Conservation (phyloP, 2,113 vertebrate genomes). For the Poeciliopsis turrubarensis region DNA sequence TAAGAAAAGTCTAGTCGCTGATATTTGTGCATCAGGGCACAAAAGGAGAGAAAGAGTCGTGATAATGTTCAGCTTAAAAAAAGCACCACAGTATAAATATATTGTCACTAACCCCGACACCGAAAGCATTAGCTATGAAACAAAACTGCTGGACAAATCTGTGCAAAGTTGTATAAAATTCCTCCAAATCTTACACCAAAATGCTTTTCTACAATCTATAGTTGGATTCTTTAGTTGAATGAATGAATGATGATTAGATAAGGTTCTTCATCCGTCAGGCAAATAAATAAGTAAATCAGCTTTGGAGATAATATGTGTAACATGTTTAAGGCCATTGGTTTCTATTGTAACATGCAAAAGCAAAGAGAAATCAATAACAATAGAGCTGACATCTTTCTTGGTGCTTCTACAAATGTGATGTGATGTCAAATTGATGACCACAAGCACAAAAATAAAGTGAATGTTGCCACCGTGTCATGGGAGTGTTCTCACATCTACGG, state of each 20-base stretch:
- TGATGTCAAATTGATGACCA: slow-evolving; percentile 15
- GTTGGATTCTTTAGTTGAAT: slow-evolving; percentile 42
- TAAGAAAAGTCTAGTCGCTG: slow-evolving; percentile 45
- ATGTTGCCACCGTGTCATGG: slow-evolving; percentile 36
- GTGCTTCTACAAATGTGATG: background rate
- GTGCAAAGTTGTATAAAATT: slow-evolving; percentile 71
- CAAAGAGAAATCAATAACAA: slow-evolving; percentile 34
- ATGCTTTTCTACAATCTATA: slow-evolving; percentile 32
- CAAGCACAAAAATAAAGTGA: slow-evolving; percentile 25
- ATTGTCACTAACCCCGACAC: slow-evolving; percentile 43
- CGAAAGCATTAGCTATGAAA: slow-evolving; percentile 48
- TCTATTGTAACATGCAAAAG: slow-evolving; percentile 64
- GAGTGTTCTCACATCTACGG: slow-evolving; percentile 29
- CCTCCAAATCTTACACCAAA: slow-evolving; percentile 24
- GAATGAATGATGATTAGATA: slow-evolving; percentile 24
- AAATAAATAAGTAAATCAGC: slow-evolving; percentile 37
- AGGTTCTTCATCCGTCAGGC: slow-evolving; percentile 37
- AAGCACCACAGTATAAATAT: slow-evolving; percentile 56
- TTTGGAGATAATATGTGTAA: slow-evolving; percentile 61
- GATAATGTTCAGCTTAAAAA: slow-evolving; percentile 46
- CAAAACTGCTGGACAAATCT: slow-evolving; percentile 44
- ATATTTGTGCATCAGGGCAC: slow-evolving; percentile 48
- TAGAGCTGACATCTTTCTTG: background rate
- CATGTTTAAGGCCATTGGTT: slow-evolving; percentile 82
- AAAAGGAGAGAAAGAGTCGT: slow-evolving; percentile 47